Percentiles rank a stretch among this genome's conserved stretches.
These are phyloP conservation scores for Adelphocoris suturalis DNA, from an alignment of 2,888 invertebrate species.

Conservation along the genomic window DNA sequence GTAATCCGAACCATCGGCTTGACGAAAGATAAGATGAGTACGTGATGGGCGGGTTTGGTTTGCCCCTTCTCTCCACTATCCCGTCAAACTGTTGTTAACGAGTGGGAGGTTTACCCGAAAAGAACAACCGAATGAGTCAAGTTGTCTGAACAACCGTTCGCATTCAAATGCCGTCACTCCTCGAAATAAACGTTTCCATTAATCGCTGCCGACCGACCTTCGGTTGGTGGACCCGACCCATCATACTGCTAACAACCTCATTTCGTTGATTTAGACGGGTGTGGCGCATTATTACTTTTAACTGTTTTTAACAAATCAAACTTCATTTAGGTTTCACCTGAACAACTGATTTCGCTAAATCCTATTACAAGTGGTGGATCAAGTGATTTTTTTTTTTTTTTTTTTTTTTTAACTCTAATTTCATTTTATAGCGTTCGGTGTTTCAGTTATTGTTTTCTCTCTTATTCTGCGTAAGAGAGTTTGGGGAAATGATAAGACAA, in stretches of 20 bases:
- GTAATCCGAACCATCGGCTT: background rate
- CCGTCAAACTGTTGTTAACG: background rate
- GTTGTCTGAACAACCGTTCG: constrained; percentile 13
- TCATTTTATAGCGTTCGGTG: too few relatives aligned
- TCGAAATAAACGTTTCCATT: constrained; percentile 8
- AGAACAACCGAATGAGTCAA: constrained; percentile 13
- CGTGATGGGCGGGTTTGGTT: background rate
- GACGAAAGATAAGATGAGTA: background rate
- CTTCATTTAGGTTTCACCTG: too few relatives aligned
- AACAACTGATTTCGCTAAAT: background rate
- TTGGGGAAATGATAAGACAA: too few relatives aligned
- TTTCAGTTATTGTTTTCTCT: too few relatives aligned
- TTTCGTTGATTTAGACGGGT: too few relatives aligned
- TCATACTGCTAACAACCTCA: too few relatives aligned
- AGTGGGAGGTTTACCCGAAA: constrained; percentile 1
- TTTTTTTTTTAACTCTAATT: too few relatives aligned
- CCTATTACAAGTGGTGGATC: too few relatives aligned
- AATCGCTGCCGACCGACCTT: constrained; percentile 2
- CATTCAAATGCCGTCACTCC: background rate
- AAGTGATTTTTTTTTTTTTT: too few relatives aligned
- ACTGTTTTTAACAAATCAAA: too few relatives aligned
- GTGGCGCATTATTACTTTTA: too few relatives aligned
- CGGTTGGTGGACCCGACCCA: background rate
- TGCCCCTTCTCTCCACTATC: background rate
- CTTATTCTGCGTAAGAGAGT: too few relatives aligned